Evolutionary conservation across 2,888 invertebrate species (phyloP), one percentile per base, ranked within the genome.

Genomic region (Autographa gamma): DNA sequence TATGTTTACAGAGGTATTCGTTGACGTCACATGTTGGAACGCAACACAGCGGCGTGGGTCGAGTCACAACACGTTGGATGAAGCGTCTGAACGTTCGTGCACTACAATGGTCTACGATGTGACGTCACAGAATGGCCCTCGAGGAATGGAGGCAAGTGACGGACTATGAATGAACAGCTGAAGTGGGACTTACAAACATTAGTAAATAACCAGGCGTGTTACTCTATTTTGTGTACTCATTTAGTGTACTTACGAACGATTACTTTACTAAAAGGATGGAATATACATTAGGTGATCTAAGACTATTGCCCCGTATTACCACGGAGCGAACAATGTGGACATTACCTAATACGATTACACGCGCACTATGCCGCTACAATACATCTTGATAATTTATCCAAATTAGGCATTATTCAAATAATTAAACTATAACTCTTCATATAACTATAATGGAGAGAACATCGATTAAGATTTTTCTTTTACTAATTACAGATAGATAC

Each of bases 211-310:
- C 90, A 92, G 91, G 91, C 92, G 82, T 86, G 86, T 90, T 89
- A 91, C 76, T 87, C 92, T 93, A 91, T 85, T 87, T 86, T 90
- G 91, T 94, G 94, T 94, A 94, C 93, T 94, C 88, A 84, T 92
- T 90, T 88, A 90, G 90, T 93, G 95, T 95, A 94, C 94, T 94
- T 93, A 93, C 85, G 86, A 92, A 88, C 86, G 82, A 93, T 92
- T 93, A 94, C 85, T 87, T 91, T 82, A 88, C 92, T 94, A 94
- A 91, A 89, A 95, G 95, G 95, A 95, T 95, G 95, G 95, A 95
- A 95, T 95, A 95, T 95, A 95, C 93, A 95, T 93, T 94, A 95
- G 91, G 92, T 94, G 94, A 94, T 89, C 92, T 94, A 93, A 89
- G 85, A 88, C 89, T 90, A 90, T 80, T 82, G 87, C 87, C 86